Base-by-base conservation (phyloP, 1,140 invertebrate species). In the Drosophila ironensis region DNA sequence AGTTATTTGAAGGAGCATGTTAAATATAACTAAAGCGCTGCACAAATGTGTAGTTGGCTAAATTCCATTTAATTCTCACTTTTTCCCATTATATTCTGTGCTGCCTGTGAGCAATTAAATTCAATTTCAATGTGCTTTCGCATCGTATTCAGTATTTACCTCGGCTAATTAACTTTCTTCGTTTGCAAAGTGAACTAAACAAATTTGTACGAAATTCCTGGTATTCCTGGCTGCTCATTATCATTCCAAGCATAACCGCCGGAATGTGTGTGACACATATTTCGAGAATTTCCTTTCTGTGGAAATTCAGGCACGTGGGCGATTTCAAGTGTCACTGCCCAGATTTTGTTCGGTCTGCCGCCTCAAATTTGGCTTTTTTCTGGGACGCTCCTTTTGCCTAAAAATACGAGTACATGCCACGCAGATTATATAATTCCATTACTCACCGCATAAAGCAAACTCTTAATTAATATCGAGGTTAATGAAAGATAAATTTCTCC, bases 261-360 rank as follows among this genome's bases (percentile, higher is more conserved):
- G 14, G 41, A 30, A 47, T 63, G 41, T 61, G 53, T 46, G 59
- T 61, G 59, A 61, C 54, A 61, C 44, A 61, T 19, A 60, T 38
- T 20, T 17, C 4, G 16, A 3, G 33, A 11, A 44, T 6, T 19
- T 6, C 8, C n/a, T 4, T 12, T 12, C 33, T 12, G 4, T 12
- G 30, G 40, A 57, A 41, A 19, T 12, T 19, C 59, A 19, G 42
- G 46, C 59, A 63, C 59, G 42, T 48, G 56, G 40, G 30, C 19
- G 46, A 61, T 61, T 63, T 61, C 30, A n/a, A 61, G 59, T 38
- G 56, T 47, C 54, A 63, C 30, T 22, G 22, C 3, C 3, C 12
- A 46, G 40, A 63, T 63, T 63, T 25, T n/a, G 19, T 57, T 22
- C 5, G 20, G 33, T 19, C n/a, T 11, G 52, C 2, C 14, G 7